Base-by-base conservation (phyloP, 2,797 vertebrate genomes). In the Semaprochilodus insignis region DNA sequence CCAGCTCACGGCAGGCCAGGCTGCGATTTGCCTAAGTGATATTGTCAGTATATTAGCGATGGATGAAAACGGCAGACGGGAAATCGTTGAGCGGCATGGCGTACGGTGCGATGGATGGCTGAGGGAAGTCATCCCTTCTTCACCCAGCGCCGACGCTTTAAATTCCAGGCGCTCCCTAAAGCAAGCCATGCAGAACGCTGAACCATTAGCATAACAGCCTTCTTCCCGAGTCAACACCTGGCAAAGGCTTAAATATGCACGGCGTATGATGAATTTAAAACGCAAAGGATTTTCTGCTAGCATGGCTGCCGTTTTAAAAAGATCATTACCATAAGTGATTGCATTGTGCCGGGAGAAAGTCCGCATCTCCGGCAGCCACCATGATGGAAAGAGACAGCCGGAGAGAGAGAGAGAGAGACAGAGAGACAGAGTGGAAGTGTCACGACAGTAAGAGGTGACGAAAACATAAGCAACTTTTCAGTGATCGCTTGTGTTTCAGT, bases 61-160 rank as follows among this genome's bases (percentile, higher is more conserved):
- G 83, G 81, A 88, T 84, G 86, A 85, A 86, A 82, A 57, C 81
- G 81, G 74, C 77, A 84, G 86, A 87, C 78, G 84, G 81, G 82
- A 88, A 90, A 89, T 87, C 88, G 79, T 87, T 86, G 85, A 89
- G 85, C 83, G 78, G 80, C 63, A 62, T 44, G 81, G 91, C 81
- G 84, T 86, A 78, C 59, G 5, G 78, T 55, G 82, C 77, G 80
- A 80, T 81, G 85, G 83, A 88, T 84, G 88, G 84, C 77, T 74
- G 72, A 84, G 78, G 75, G 73, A 77, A 76, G 80, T 79, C 83
- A 79, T 74, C 73, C n/a, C 67, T 54, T 82, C 82, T 80, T 87
- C 82, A 81, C 66, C 82, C 63, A 19, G 34, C 63, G 25, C 40
- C 55, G n/a, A 52, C 66, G 63, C 77, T 85, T 86, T 88, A 86